These are phyloP conservation scores for Scaptomyza caliginosa DNA, from an alignment of 2,888 invertebrate species.

Conservation along the genomic window DNA sequence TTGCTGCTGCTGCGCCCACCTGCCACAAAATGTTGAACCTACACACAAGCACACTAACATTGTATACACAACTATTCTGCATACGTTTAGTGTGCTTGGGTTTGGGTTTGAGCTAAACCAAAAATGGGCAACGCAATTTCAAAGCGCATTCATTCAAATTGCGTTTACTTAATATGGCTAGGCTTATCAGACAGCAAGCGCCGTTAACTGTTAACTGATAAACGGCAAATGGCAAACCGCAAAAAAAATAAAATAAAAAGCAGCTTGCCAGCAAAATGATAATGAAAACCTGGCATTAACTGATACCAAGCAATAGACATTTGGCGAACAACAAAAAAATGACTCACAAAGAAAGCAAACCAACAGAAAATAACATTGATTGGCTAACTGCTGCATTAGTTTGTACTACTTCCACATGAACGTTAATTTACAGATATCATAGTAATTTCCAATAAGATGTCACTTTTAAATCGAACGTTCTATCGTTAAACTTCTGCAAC, in stretches of 20 bases:
- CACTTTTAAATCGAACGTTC: too few species aligned
- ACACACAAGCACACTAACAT: too few species aligned
- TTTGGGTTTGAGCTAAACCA: constrained; percentile 11
- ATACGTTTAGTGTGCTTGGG: constrained; percentile 36
- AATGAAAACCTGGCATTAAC: constrained; percentile 44
- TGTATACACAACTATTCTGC: constrained; percentile 32
- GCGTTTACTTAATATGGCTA: constrained; percentile 49
- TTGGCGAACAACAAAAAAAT: constrained; percentile 4
- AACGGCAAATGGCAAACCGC: constrained; percentile 30
- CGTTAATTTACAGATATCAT: too few species aligned
- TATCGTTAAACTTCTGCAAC: too few species aligned
- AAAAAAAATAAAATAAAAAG: too few species aligned
- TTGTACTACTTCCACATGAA: background rate
- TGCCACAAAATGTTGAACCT: constrained; percentile 45
- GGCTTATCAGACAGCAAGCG: constrained; percentile 56
- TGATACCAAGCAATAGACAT: constrained; percentile 34
- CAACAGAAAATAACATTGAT: background rate
- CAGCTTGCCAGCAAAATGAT: constrained; percentile 40
- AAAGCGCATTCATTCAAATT: constrained; percentile 66
- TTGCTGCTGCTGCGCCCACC: constrained; percentile 58
- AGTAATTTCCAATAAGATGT: too few species aligned
- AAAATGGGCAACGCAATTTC: constrained; percentile 71
- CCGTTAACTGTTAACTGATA: constrained; percentile 49
- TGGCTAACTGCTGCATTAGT: constrained; percentile 20
- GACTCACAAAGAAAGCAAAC: constrained; percentile 29